Evolutionary conservation across 92 coral and sea anemone genomes (phyloP), one percentile per base, ranked within the genome.

Genomic region (Micromussa lordhowensis): DNA sequence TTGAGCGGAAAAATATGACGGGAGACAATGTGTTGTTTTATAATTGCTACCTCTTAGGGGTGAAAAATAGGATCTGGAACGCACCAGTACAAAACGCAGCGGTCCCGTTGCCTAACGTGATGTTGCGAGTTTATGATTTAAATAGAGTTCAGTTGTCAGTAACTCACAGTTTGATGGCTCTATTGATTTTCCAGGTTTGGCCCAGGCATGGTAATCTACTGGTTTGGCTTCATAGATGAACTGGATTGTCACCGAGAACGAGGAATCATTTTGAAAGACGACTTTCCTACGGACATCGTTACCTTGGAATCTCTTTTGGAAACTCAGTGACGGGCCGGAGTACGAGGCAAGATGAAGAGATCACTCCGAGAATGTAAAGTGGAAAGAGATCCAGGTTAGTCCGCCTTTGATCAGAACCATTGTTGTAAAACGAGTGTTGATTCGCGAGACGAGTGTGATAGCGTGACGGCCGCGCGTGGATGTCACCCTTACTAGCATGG

Each of bases 211-310:
- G 99, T 98, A 6, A 96, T 98, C 40, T 98, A 98, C 84, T 98
- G 99, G 99, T 98, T 98, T 92, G 99, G 99, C 21, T 98, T 94
- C 79, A 98, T 98, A 32, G 98, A 98, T 89, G 99, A 98, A 82
- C 92, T 98, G 70, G 98, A 98, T 82, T 94, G 95, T 36, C 96
- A 96, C 75, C 89, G 95, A 38, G 99, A 98, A 55, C 96, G 97
- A 70, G 99, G 99, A 64, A 98, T 98, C 35, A 82, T 98, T 44
- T 93, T 98, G 49, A 93, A 70, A 79, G 98, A 94, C 78, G 91
- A 95, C 58, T 96, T 98, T 58, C 99, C 99, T 38, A 77, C 96
- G 1, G 92, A 98, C 55, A 90, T 98, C 30, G 88, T 96, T 35
- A 91, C 98, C 31, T 91, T 96, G 73, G 96, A 94, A 71, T 92